Evolutionary conservation across 1,140 invertebrate genomes (phyloP), one percentile per base, ranked within the genome.

Genomic region (Pseudomyrmex cubaensis): DNA sequence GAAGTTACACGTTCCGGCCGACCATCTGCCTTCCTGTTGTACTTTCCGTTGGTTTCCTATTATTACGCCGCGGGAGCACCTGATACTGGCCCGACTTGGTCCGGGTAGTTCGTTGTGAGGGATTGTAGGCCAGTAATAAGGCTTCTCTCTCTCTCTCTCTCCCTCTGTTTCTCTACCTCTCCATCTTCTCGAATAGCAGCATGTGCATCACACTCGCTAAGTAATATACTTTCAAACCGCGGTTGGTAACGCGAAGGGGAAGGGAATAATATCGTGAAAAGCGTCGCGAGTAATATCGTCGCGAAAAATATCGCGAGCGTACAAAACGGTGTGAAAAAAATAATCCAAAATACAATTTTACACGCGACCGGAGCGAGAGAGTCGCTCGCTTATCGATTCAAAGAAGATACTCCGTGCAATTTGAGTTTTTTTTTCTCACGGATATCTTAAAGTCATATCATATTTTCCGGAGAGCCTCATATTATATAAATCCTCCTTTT

Each of bases 11-110:
- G 44, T 80, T 20, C 3, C n/a, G 4, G 22, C 25, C 48, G 54
- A 54, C 74, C 74, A 77, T 66, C 76, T 70, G 76, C 66, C 22
- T 80, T 80, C 76, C 76, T 80, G 76, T 80, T 80, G 54, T 52
- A 80, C 76, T 80, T 70, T 70, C 76, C 64, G 44, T 59, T 48
- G 44, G 44, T 22, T 80, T 70, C 66, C 66, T 80, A 80, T 80
- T 80, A 80, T 80, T 80, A 80, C 64, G n/a, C 44, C 61, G 44
- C 44, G 54, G 44, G 44, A 80, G 54, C 76, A 80, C 76, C 76
- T 80, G 76, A 78, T 78, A 78, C 64, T 57, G 20, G 35, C 54
- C 13, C 66, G 54, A 69, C 66, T 78, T 78, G 35, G 48, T 13
- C 35, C 48, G 17, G 54, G 15, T 59, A 80, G 35, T 80, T 80